A percentile compares a stretch with the other conserved stretches of the same genome.
Conservation (phyloP, 2,797 vertebrate genomes). For the Poecilia picta region DNA sequence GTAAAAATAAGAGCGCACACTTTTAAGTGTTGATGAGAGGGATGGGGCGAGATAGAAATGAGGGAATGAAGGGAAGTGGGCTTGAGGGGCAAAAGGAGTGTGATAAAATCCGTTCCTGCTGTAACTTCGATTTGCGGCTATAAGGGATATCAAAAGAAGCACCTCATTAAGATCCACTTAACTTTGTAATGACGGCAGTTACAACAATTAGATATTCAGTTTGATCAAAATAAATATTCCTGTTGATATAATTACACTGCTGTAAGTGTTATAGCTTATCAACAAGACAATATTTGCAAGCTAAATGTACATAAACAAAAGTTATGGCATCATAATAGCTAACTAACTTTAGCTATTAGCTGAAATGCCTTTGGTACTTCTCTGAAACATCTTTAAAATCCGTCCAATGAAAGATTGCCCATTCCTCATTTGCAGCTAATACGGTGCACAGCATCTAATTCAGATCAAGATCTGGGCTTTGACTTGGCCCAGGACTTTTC, state of each 20-base stretch:
- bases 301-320: background rate
- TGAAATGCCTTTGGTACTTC: background rate
- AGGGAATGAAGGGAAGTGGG: conserved; percentile 28
- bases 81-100: background rate
- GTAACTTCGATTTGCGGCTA: conserved; percentile 26
- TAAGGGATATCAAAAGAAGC: conserved; percentile 11
- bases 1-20: conserved; percentile 68
- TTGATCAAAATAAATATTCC: background rate
- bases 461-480: background rate
- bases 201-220: background rate
- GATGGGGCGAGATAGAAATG: conserved; percentile 45
- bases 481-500: background rate
- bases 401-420: background rate
- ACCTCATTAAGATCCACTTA: conserved; percentile 8
- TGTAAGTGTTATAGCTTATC: background rate
- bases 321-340: background rate
- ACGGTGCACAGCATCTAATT: background rate
- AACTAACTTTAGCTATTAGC: background rate
- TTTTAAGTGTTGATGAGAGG: conserved; percentile 51
- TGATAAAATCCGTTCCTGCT: conserved; percentile 21
- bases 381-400: background rate
- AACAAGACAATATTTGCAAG: background rate
- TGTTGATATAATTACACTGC: background rate
- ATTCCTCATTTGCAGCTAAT: background rate
- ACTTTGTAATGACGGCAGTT: conserved; percentile 12